Base-by-base conservation (phyloP, 1,140 invertebrate species). In the Hirudo medicinalis region DNA sequence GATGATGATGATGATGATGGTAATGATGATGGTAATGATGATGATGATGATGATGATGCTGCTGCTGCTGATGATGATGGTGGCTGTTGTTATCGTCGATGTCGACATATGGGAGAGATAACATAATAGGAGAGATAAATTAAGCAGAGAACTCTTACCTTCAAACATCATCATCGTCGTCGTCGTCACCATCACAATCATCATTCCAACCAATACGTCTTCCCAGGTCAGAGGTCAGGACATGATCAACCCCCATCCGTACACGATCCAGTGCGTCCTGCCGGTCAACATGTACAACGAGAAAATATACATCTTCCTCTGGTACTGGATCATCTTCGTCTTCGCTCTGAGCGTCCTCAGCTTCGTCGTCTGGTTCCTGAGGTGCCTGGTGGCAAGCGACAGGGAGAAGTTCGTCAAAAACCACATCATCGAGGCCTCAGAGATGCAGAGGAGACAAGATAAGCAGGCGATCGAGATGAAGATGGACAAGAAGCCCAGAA, bases 311-410 rank as follows among this genome's bases (percentile, higher is more conserved):
- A 81, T 85, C 71, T 84, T 85, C 72, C 76, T 85, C 49, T 85
- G 84, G 84, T 85, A 84, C 76, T 85, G 84, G 84, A 81, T 84
- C 54, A 81, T 85, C 27, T 83, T 85, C 76, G 81, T 85, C n/a
- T 79, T 82, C 57, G 74, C 81, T n/a, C 77, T 83, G 22, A 82
- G 83, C 15, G 77, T 81, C 68, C 80, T 83, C 73, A 79, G 76
- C 71, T 78, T 82, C 53, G 66, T 79, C n/a, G 71, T 76, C 11
- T 82, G 81, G 80, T 75, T 82, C 9, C 78, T 72, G 43, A 53
- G 71, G 40, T 22, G 57, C 22, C 3, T 72, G 8, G 25, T 74
- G 20, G 71, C 69, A 5, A 69, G 40, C n/a, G 78, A 79, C 55
- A 72, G 81, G 67, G 77, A 79, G 54, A 77, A 79, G 43, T 82